Evolutionary conservation across 2,888 invertebrate genomes (phyloP).

Genomic region (Gasteruption jaculator): DNA sequence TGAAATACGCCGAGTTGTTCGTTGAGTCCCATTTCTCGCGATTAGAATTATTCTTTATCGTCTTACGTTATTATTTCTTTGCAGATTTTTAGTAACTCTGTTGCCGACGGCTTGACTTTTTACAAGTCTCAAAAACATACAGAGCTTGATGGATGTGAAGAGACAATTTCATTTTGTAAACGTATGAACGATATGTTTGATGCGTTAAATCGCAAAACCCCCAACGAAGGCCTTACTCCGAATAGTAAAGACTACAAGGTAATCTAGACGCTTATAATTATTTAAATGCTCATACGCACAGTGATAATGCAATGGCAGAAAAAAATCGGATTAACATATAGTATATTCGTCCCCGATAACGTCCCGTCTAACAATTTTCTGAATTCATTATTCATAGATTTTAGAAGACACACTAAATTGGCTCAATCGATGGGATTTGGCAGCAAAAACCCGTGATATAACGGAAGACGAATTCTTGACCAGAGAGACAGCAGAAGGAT

Average conservation of each 20-base stretch:
- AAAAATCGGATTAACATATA: not conserved
- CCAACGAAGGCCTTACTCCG: conserved; percentile 5
- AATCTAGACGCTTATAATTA: not conserved
- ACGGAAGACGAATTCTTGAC: conserved; percentile 8
- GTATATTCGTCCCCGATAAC: too few relatives aligned
- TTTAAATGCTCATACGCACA: not conserved
- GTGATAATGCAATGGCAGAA: not conserved
- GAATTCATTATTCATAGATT: conserved; percentile 6
- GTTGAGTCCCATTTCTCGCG: conserved; percentile 4
- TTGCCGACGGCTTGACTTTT: conserved; percentile 16
- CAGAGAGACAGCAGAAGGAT: conserved; percentile 6
- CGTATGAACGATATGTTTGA: conserved; percentile 26
- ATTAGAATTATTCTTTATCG: not conserved
- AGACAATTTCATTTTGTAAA: conserved; percentile 21
- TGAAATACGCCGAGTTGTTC: too few relatives aligned
- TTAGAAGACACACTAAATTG: conserved; percentile 10
- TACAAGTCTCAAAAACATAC: conserved; percentile 12
- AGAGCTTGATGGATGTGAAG: conserved; percentile 14
- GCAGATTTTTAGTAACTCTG: conserved; percentile 23
- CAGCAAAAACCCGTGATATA: conserved; percentile 5
- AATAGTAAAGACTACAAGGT: not conserved
- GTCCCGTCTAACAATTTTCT: not conserved
- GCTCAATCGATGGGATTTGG: conserved; percentile 11
- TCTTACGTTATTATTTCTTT: too few relatives aligned
- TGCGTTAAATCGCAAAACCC: conserved; percentile 18